phyloP scores from a whole-genome alignment of 2,888 invertebrate genomes.

The Clepsis dumicolana region DNA sequence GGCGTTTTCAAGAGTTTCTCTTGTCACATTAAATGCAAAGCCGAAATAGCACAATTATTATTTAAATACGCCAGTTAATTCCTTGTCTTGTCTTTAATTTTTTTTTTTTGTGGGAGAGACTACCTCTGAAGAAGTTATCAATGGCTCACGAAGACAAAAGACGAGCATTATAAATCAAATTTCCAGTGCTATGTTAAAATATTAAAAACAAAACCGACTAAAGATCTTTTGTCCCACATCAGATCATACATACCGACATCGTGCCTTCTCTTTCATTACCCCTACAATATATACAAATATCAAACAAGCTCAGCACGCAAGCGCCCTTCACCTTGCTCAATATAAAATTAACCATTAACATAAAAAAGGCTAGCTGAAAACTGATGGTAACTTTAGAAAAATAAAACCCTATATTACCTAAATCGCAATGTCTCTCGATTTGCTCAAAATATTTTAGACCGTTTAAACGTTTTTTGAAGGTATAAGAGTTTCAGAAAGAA shows the following conservation, averaged over 20 bases:
- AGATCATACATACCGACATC: slow-evolving; percentile 23
- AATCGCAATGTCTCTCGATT: slow-evolving; percentile 76
- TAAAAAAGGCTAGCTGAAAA: slow-evolving; percentile 81
- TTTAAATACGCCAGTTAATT: background rate
- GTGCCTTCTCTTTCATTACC: slow-evolving; percentile 11
- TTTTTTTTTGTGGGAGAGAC: background rate
- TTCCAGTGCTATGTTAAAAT: background rate
- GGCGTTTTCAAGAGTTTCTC: slow-evolving; percentile 19
- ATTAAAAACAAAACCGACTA: slow-evolving; percentile 19
- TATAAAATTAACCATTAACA: slow-evolving; percentile 71
- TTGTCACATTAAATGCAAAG: slow-evolving; percentile 37
- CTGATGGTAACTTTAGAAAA: slow-evolving; percentile 84
- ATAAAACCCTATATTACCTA: slow-evolving; percentile 73
- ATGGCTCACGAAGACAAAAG: background rate
- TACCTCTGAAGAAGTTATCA: background rate
- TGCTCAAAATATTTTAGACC: slow-evolving; percentile 63
- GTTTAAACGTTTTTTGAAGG: slow-evolving; percentile 46
- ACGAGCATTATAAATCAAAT: background rate
- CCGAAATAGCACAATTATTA: slow-evolving; percentile 19
- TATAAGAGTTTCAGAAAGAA: slow-evolving; percentile 16
- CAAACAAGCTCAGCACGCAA: slow-evolving; percentile 64
- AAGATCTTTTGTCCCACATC: slow-evolving; percentile 26
- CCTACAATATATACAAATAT: slow-evolving; percentile 62
- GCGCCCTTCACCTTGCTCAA: slow-evolving; percentile 70
- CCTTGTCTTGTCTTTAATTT: background rate